Percentiles rank a stretch among this genome's conserved stretches.
phyloP scores from a whole-genome alignment of 1,140 invertebrate species.

The Laupala kohalensis region DNA sequence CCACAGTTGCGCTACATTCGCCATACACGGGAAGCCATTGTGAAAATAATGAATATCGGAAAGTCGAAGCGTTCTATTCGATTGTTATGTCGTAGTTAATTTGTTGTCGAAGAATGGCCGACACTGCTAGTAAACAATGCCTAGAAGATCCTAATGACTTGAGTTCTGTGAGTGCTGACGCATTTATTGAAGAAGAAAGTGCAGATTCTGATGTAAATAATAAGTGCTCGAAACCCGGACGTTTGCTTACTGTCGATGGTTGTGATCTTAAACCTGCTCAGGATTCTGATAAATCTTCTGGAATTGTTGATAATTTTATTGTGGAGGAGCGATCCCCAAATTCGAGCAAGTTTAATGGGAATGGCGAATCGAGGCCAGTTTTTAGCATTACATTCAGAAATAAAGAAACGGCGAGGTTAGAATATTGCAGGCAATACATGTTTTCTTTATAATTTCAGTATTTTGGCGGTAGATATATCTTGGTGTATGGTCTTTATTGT shows the following conservation, averaged over 20 bases:
- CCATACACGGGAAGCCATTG: no score
- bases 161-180: background rate
- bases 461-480: no score
- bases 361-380: background rate
- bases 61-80: no score
- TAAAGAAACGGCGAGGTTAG: background rate
- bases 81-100: no score
- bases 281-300: background rate
- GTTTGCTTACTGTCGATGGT: background rate
- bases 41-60: no score
- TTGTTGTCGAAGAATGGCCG: background rate
- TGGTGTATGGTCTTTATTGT: no score
- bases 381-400: background rate
- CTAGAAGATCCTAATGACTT: background rate
- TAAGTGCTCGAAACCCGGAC: background rate
- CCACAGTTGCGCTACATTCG: no score
- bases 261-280: background rate
- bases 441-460: no score
- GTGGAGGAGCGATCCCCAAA: background rate
- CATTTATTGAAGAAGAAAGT: background rate
- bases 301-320: background rate
- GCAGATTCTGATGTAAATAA: background rate
- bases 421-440: background rate
- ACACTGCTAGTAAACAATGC: background rate
- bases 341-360: background rate